Percentiles rank a stretch among this genome's conserved stretches.
Evolutionary conservation across 1,140 invertebrate genomes (phyloP).

Genomic region (Polypedilum vanderplanki): DNA sequence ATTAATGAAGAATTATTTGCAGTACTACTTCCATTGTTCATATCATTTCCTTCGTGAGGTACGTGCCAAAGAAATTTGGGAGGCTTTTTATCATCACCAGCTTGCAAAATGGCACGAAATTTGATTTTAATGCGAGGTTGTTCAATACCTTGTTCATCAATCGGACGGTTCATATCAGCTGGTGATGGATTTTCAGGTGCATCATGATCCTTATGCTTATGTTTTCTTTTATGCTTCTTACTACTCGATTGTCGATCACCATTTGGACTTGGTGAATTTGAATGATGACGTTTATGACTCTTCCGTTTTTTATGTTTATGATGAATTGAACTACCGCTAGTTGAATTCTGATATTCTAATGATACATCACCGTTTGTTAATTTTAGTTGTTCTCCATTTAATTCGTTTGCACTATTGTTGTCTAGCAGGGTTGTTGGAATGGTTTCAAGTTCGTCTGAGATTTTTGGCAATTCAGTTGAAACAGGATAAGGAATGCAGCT

Average conservation of each 20-base stretch:
- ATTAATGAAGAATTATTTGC: background rate
- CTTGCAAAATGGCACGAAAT: background rate
- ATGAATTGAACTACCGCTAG: background rate
- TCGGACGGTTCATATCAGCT: background rate
- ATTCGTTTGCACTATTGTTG: background rate
- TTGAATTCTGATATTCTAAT: background rate
- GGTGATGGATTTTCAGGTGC: background rate
- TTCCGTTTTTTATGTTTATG: slow-evolving; percentile 22
- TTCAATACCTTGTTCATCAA: background rate
- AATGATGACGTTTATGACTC: slow-evolving; percentile 14
- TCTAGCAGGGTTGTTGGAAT: background rate
- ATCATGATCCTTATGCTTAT: slow-evolving; percentile 35
- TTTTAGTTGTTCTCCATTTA: background rate
- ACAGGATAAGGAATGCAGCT: slow-evolving; percentile 1
- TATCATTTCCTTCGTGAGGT: background rate
- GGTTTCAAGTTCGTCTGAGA: background rate
- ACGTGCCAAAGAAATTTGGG: background rate
- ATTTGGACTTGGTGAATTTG: background rate
- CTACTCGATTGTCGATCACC: slow-evolving; percentile 44
- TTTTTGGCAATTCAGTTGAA: background rate
- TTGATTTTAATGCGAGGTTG: background rate
- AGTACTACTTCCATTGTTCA: background rate
- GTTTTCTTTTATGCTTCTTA: slow-evolving; percentile 46
- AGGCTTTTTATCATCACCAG: background rate
- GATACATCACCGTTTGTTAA: background rate